These are phyloP conservation scores for Morus bassanus DNA, from an alignment of 2,797 vertebrate species.

Conservation along the genomic window DNA sequence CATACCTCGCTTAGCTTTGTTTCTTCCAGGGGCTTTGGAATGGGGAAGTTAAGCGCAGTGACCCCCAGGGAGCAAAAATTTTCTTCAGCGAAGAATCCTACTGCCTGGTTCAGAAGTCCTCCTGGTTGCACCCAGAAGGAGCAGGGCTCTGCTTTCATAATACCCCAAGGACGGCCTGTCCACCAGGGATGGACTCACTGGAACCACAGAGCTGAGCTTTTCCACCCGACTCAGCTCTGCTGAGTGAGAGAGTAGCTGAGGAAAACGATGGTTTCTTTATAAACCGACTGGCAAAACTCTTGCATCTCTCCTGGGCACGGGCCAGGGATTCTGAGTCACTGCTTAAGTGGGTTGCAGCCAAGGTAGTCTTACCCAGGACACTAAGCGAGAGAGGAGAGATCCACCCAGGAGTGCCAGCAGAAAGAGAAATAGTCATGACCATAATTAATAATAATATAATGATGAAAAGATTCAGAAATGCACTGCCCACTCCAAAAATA, in stretches of 20 bases:
- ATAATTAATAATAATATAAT: slow-evolving; percentile 54
- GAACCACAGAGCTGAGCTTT: slow-evolving; percentile 53
- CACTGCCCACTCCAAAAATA: slow-evolving; percentile 70
- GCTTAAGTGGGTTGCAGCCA: slow-evolving; percentile 40
- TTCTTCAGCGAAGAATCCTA: not conserved
- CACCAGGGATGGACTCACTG: slow-evolving; percentile 29
- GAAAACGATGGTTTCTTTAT: slow-evolving; percentile 52
- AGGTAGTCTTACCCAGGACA: slow-evolving; percentile 53
- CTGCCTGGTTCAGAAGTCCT: not conserved
- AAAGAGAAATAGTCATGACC: slow-evolving; percentile 41
- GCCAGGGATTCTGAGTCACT: slow-evolving; percentile 68
- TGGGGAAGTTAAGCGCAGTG: not conserved
- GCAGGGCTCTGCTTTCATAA: slow-evolving; percentile 3
- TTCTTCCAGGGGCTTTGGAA: not conserved
- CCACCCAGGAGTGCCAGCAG: slow-evolving; percentile 50
- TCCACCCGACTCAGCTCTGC: slow-evolving; percentile 26
- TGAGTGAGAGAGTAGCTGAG: slow-evolving; percentile 31
- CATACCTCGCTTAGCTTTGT: not conserved
- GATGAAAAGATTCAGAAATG: slow-evolving; percentile 49
- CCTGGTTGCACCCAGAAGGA: not conserved
- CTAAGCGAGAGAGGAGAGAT: slow-evolving; percentile 52
- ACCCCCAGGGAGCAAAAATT: not conserved
- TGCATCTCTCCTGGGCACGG: slow-evolving; percentile 53
- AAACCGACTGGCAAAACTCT: slow-evolving; percentile 51
- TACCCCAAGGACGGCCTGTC: not conserved